Base-by-base conservation (phyloP, 2,113 vertebrate genomes). In the Osmerus mordax region DNA sequence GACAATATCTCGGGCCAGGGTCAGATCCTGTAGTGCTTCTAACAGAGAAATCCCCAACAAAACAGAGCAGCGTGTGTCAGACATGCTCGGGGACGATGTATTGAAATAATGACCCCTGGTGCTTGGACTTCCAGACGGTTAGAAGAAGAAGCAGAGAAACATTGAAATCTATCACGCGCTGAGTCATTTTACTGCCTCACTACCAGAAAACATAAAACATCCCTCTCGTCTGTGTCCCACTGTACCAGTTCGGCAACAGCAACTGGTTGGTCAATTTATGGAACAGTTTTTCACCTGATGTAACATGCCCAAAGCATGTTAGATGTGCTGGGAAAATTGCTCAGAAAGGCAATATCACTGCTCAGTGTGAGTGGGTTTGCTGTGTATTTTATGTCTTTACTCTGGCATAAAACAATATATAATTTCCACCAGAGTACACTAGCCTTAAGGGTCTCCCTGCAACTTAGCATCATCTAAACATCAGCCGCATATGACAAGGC, bases 381-480 rank as follows among this genome's bases (percentile, higher is more conserved):
- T 47, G 28, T 71, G 53, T 70, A 6, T 25, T 65, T 23, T 13
- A 65, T 54, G 15, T 56, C 18, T 55, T 41, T 36, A 21, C 18
- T 72, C 7, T 19, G 19, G 21, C 75, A 68, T 21, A 23, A 56
- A 77, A 69, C 18, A 47, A 28, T 23, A 61, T 53, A n/a, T 21
- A 51, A 72, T 72, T 72, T 69, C 29, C 23, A 71, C 51, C 62
- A 70, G 9, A 59, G 23, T 29, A 28, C 28, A 19, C 16, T 67
- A 14, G 53, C 25, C 56, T 59, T 51, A 19, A 14, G 63, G 59
- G 18, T 32, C 64, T 28, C 53, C 62, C 36, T 70, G 67, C 19
- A 71, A 65, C 67, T 59, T 67, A 23, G 71, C 66, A 61, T 72
- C 32, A 65, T 56, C 29, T 72, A 70, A 75, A 68, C 60, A 65